Conservation (phyloP, 92 coral and sea anemone species). For the Phenganax stokvisi region DNA sequence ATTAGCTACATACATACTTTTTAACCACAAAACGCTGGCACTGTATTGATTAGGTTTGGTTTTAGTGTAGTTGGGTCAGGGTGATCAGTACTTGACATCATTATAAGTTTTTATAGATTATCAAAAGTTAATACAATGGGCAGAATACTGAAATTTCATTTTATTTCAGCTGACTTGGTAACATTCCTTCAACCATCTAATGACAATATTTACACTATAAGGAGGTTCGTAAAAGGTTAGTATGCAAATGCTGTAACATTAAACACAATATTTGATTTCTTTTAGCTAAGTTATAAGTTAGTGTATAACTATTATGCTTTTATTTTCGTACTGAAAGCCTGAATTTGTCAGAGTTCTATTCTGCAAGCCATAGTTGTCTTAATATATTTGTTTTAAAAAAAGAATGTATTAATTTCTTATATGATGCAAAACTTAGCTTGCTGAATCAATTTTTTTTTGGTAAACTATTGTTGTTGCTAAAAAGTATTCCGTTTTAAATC, state of each 20-base stretch:
- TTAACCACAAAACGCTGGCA: too few species aligned
- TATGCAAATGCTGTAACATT: not conserved
- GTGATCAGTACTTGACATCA: too few species aligned
- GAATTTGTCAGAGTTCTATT: not conserved
- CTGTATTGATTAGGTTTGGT: too few species aligned
- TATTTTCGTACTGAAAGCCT: too few species aligned
- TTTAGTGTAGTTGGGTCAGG: too few species aligned
- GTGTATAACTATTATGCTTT: too few species aligned
- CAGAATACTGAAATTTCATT: not conserved
- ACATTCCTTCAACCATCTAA: constrained; percentile 8
- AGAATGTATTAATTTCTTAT: not conserved
- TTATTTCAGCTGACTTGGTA: not conserved
- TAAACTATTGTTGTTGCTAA: too few species aligned
- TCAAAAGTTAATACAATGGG: not conserved
- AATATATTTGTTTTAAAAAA: not conserved
- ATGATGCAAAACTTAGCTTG: not conserved
- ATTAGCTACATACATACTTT: too few species aligned
- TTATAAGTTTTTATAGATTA: not conserved
- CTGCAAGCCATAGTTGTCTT: not conserved
- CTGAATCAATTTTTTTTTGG: not conserved
- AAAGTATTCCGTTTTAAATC: too few species aligned
- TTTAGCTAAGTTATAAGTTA: too few species aligned
- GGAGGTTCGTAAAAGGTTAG: constrained; percentile 10
- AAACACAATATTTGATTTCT: too few species aligned
- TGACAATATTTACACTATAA: constrained; percentile 18